phyloP scores from a whole-genome alignment of 2,797 vertebrate species.

The Chrysocyon brachyurus region DNA sequence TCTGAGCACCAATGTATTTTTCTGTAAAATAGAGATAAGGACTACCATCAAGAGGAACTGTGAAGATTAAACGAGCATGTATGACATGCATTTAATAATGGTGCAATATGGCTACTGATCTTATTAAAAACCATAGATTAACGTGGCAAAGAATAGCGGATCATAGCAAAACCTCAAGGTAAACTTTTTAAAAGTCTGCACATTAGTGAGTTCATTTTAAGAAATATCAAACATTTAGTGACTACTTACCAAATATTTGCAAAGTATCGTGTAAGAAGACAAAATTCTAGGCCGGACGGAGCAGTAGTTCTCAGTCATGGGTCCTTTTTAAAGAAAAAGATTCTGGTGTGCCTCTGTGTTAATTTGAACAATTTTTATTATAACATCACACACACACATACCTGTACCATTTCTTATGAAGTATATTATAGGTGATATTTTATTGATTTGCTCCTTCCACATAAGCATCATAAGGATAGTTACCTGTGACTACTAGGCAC shows the following conservation, averaged over 20 bases:
- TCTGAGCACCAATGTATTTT: not conserved
- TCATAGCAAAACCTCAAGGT: not conserved
- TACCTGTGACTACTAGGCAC: not conserved
- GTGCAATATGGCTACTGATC: not conserved
- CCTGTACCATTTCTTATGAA: not conserved
- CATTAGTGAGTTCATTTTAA: not conserved
- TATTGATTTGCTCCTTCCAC: not conserved
- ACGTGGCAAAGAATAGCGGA: not conserved
- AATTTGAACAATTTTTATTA: not conserved
- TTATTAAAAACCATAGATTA: not conserved
- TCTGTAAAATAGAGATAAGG: not conserved
- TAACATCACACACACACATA: not conserved
- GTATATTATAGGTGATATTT: not conserved
- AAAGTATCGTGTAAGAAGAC: not conserved
- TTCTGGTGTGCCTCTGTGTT: not conserved
- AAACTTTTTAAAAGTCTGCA: not conserved
- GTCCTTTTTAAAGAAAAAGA: not conserved
- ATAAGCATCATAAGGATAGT: not conserved
- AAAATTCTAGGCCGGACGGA: not conserved
- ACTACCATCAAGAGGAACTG: not conserved
- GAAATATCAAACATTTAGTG: constrained; percentile 29
- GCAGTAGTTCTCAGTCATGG: not conserved
- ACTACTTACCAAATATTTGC: not conserved
- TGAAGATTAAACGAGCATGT: not conserved
- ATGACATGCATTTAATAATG: not conserved